These are phyloP conservation scores for Pachypanchax playfairii DNA, from an alignment of 2,113 vertebrate species.

Conservation along the genomic window DNA sequence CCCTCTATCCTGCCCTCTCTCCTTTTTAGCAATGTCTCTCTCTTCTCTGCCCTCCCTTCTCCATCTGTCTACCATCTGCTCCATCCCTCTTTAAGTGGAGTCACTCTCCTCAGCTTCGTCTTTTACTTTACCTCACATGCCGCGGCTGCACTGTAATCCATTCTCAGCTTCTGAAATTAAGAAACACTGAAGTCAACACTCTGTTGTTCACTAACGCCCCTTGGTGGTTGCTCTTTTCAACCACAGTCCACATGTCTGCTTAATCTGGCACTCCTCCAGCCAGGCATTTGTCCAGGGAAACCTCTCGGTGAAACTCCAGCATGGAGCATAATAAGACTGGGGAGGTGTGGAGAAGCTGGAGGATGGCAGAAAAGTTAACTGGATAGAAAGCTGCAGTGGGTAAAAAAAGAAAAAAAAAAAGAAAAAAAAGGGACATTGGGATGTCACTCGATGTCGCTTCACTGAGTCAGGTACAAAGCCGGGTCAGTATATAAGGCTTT, in stretches of 20 bases:
- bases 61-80: conserved; percentile 74
- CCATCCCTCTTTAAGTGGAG: conserved; percentile 27
- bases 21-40: conserved; percentile 38
- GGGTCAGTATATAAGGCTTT: conserved; percentile 16
- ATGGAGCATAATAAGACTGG: conserved; percentile 46
- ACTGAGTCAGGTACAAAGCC: conserved; percentile 28
- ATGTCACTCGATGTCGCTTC: conserved; percentile 28
- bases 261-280: conserved; percentile 39
- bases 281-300: conserved; percentile 50
- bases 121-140: conserved; percentile 10
- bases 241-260: conserved; percentile 30
- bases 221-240: conserved; percentile 16
- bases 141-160: background rate
- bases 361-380: conserved; percentile 18
- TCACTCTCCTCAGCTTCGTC: conserved; percentile 1
- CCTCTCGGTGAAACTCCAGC: conserved; percentile 59
- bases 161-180: background rate
- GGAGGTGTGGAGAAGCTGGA: conserved; percentile 24
- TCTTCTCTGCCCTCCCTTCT: conserved; percentile 43
- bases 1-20: conserved; percentile 55
- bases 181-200: background rate
- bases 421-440: conserved; percentile 46
- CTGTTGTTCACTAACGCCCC: conserved; percentile 31
- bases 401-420: too few species aligned
- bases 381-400: conserved; percentile 19